Base-by-base conservation (phyloP, 1,140 invertebrate genomes). In the Hycleus cichorii region DNA sequence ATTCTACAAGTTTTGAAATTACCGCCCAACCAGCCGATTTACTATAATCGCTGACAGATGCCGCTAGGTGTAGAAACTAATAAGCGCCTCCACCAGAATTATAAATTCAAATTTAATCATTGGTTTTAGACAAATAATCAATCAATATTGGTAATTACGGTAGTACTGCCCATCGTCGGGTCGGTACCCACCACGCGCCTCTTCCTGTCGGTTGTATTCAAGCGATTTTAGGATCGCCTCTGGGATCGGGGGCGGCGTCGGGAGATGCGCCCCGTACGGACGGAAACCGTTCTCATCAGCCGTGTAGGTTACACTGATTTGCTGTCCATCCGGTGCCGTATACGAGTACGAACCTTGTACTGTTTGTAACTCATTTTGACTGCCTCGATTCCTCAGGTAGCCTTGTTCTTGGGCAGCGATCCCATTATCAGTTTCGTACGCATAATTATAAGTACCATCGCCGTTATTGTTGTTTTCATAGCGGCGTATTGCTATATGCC, bases 281-380 rank as follows among this genome's bases (percentile, higher is more conserved):
- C 77, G 68, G 70, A 83, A 85, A 10, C 83, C 84, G 59, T 83
- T 83, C 64, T 85, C 82, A 64, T 85, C 83, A 39, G 84, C 83
- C 25, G 76, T 78, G 64, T 75, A 75, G 10, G 53, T 59, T 11
- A 73, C 53, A 6, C 47, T 49, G 47, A 66, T 64, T 9, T 58
- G 47, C 60, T 64, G 60, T 12, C 69, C 69, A 56, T 70, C 66
- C 6, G 69, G 69, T 12, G 67, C 57, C 11, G 64, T 69, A 48
- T 68, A 70, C 32, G 67, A 59, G 54, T 63, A 70, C 3, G 65
- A 64, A 9, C 69, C 69, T 52, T 64, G 57, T 9, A 64, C 62
- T 9, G 47, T 52, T 48, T 62, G 50, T 4, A 60, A 49, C 18
- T 68, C 63, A 46, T 72, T 40, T 56, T 77, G 73, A 5, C 74